Conservation (phyloP, 2,797 vertebrate genomes). For the Sebastes minor region DNA sequence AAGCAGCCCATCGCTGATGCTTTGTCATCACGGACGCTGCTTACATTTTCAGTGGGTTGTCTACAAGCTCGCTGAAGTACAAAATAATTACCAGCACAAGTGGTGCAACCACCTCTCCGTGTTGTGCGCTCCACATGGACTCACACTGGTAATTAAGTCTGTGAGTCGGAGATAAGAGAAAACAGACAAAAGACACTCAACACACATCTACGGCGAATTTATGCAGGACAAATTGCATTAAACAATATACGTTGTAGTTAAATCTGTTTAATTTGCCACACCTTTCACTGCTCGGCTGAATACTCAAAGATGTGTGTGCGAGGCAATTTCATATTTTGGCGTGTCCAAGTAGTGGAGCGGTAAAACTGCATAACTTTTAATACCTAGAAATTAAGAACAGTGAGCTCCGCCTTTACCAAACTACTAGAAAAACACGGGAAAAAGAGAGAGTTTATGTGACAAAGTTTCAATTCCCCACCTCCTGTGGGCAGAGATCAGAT, state of each 20-base stretch:
- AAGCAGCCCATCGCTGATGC: slow-evolving; percentile 37
- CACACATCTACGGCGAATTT: slow-evolving; percentile 27
- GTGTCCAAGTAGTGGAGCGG: not conserved
- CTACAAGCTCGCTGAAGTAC: slow-evolving; percentile 59
- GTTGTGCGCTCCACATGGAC: slow-evolving; percentile 51
- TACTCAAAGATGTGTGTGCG: not conserved
- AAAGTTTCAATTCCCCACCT: slow-evolving; percentile 9
- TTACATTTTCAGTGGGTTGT: slow-evolving; percentile 51
- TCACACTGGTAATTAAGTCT: slow-evolving; percentile 69
- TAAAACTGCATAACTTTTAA: not conserved
- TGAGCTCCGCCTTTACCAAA: not conserved
- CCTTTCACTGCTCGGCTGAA: slow-evolving; percentile 1
- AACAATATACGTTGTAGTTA: slow-evolving; percentile 33
- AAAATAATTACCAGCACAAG: slow-evolving; percentile 70
- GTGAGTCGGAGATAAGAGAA: slow-evolving; percentile 64
- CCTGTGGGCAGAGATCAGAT: slow-evolving; percentile 31
- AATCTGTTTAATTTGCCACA: slow-evolving; percentile 41
- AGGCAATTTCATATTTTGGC: not conserved
- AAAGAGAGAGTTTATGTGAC: not conserved
- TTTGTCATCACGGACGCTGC: slow-evolving; percentile 43
- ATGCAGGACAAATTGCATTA: slow-evolving; percentile 37
- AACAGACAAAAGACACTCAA: slow-evolving; percentile 47
- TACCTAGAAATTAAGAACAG: not conserved
- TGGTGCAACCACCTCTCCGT: slow-evolving; percentile 39
- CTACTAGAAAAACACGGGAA: not conserved